Evolutionary conservation across 2,113 vertebrate species (phyloP).

Genomic region (Dinomys branickii): DNA sequence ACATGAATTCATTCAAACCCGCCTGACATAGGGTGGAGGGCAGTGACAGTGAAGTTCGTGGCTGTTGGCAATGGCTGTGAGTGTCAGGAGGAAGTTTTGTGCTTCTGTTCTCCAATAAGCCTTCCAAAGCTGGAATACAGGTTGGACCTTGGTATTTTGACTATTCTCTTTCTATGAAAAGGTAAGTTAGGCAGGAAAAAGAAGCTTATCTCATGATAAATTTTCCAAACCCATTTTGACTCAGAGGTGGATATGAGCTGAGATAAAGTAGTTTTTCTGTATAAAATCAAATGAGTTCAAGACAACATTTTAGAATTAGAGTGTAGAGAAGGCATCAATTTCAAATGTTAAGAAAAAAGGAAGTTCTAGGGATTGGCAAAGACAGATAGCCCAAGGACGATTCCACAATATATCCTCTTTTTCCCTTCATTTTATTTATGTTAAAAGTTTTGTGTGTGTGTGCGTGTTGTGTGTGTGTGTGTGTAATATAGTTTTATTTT

Average conservation of each 20-base stretch:
- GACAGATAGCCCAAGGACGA: neutral
- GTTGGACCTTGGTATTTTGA: neutral
- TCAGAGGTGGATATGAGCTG: neutral
- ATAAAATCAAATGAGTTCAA: constrained; percentile 33
- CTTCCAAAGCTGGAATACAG: neutral
- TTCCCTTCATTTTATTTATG: neutral
- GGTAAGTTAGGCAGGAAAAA: neutral
- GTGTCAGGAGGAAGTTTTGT: neutral
- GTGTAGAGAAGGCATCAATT: neutral
- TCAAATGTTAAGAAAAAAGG: neutral
- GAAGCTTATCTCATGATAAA: neutral
- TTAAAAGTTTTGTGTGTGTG: neutral
- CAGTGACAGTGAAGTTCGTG: neutral
- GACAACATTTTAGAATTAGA: neutral
- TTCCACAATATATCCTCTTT: neutral
- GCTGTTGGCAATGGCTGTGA: neutral
- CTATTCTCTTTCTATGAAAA: neutral
- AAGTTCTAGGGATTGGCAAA: neutral
- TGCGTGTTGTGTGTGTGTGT: neutral
- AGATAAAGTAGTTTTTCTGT: neutral
- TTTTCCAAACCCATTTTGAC: constrained; percentile 15
- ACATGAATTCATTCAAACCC: neutral
- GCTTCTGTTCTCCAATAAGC: neutral
- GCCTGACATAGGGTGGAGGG: neutral
- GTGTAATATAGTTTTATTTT: neutral